phyloP scores from a whole-genome alignment of 1,140 invertebrate species.

The Planococcus citri region DNA sequence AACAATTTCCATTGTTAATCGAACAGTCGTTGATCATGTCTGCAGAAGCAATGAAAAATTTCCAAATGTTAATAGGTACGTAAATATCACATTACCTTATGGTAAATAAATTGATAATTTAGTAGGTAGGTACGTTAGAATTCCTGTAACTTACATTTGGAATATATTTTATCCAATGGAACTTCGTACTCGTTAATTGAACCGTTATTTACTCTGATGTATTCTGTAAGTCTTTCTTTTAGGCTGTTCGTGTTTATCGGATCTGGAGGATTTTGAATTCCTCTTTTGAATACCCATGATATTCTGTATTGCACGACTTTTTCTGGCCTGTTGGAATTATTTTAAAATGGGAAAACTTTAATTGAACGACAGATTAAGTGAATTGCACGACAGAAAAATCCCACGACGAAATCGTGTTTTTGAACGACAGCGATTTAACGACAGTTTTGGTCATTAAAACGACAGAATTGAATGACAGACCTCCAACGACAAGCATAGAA shows the following conservation, averaged over 20 bases:
- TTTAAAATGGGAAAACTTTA: neutral
- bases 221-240: slow-evolving; percentile 37
- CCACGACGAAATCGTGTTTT: too few relatives aligned
- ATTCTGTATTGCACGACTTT: slow-evolving; percentile 49
- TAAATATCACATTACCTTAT: neutral
- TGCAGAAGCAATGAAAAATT: slow-evolving; percentile 26
- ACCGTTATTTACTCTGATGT: slow-evolving; percentile 38
- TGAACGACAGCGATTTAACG: too few relatives aligned
- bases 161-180: slow-evolving; percentile 35
- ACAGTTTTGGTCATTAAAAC: too few relatives aligned
- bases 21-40: slow-evolving; percentile 58
- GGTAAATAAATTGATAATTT: too few relatives aligned
- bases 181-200: slow-evolving; percentile 43
- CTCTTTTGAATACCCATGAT: slow-evolving; percentile 44
- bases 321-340: slow-evolving; percentile 40
- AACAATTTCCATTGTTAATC: slow-evolving; percentile 57
- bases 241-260: slow-evolving; percentile 39
- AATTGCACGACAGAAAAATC: too few relatives aligned
- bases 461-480: too few relatives aligned
- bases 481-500: too few relatives aligned
- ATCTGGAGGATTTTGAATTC: slow-evolving; percentile 37
- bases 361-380: too few relatives aligned
- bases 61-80: neutral
- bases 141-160: slow-evolving; percentile 35
- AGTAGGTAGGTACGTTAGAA: too few relatives aligned